phyloP scores from a whole-genome alignment of 2,113 vertebrate species.

The Heterochromis multidens region DNA sequence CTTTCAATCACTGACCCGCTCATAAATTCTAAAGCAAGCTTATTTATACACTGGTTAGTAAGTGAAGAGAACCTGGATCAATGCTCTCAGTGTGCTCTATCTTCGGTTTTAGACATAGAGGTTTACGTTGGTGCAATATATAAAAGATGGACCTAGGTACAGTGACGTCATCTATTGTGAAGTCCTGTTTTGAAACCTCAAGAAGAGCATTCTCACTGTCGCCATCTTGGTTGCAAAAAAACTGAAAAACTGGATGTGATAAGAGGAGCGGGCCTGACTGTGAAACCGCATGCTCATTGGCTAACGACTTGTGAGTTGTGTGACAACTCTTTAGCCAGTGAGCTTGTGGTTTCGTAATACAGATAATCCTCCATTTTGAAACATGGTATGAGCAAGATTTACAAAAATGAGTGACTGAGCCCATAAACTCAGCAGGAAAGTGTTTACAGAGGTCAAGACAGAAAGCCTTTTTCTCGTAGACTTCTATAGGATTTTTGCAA shows the following conservation, averaged over 20 bases:
- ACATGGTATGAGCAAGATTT: neutral
- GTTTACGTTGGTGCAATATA: neutral
- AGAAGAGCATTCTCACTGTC: neutral
- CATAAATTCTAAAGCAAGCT: neutral
- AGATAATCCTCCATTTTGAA: neutral
- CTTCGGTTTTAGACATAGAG: neutral
- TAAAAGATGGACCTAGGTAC: neutral
- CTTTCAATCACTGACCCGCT: neutral
- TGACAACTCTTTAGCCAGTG: neutral
- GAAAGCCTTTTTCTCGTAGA: neutral
- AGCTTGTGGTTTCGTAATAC: neutral
- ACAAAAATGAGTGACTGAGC: neutral
- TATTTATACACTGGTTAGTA: neutral
- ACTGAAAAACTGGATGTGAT: neutral
- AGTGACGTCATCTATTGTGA: neutral
- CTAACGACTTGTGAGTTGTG: neutral
- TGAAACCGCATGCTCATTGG: neutral
- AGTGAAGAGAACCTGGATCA: neutral
- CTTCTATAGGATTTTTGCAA: neutral
- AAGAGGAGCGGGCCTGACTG: neutral
- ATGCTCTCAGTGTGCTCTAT: neutral
- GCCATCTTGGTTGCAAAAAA: neutral
- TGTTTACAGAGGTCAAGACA: neutral
- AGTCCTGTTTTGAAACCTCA: too few species aligned
- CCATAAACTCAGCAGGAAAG: neutral